These are phyloP conservation scores for human DNA, from an alignment of 2,113 vertebrate species.

Conservation along the genomic window DNA sequence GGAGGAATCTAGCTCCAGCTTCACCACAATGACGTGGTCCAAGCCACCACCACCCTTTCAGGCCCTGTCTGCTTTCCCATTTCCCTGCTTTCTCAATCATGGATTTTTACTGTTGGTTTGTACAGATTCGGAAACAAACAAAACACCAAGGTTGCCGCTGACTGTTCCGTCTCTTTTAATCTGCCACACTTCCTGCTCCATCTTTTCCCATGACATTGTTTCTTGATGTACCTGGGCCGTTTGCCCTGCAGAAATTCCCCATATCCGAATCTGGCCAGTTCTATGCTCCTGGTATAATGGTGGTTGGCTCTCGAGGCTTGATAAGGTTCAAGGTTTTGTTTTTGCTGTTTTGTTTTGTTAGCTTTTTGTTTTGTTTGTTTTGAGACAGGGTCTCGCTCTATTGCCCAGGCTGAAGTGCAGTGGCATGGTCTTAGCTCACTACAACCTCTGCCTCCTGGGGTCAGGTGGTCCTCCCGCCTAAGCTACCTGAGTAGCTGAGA, in stretches of 20 bases:
- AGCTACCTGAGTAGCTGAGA: too few relatives aligned
- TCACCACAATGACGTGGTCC: background rate
- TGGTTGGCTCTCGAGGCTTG: background rate
- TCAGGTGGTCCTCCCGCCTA: too few relatives aligned
- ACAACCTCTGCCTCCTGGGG: too few relatives aligned
- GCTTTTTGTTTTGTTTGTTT: too few relatives aligned
- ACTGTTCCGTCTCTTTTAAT: background rate
- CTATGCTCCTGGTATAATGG: background rate
- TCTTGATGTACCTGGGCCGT: background rate
- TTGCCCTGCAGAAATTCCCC: background rate
- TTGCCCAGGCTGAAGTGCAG: too few relatives aligned
- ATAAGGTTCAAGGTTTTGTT: background rate
- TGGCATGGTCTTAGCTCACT: too few relatives aligned
- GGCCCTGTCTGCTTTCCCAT: accelerated
- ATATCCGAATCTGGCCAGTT: background rate
- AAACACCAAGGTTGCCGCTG: accelerated
- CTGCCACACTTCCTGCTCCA: background rate
- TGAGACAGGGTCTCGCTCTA: too few relatives aligned
- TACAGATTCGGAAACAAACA: background rate
- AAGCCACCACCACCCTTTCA: accelerated
- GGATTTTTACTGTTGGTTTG: background rate
- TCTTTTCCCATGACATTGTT: background rate
- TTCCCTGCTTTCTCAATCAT: background rate
- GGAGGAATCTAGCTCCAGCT: too few relatives aligned
- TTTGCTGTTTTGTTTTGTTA: too few relatives aligned